Evolutionary conservation across 2,113 vertebrate species (phyloP).

Genomic region (Rallus limicola): DNA sequence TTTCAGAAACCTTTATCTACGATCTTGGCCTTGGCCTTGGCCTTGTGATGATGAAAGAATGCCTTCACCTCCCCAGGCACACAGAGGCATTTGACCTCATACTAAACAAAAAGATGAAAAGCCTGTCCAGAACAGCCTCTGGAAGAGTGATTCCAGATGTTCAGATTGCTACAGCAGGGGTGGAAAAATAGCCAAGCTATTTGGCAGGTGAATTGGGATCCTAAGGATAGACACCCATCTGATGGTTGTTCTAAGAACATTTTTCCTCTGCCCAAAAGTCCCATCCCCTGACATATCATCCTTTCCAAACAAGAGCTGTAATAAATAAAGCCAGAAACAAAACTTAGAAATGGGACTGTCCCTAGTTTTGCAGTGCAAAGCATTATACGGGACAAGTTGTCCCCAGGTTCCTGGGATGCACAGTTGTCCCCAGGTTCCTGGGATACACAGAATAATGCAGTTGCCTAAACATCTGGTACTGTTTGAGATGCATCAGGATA

Average conservation of each 20-base stretch:
- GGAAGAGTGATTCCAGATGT: neutral
- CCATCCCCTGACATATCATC: neutral
- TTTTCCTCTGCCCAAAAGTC: neutral
- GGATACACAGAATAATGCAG: neutral
- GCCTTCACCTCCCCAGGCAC: constrained; percentile 22
- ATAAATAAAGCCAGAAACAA: neutral
- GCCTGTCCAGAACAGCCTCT: neutral
- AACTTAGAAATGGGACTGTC: neutral
- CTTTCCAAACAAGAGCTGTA: neutral
- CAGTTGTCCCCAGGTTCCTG: neutral
- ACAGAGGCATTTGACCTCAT: constrained; percentile 31
- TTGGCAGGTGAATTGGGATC: neutral
- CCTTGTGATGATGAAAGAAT: constrained; percentile 45
- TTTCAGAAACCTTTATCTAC: constrained; percentile 32
- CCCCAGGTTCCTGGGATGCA: neutral
- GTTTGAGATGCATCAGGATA: neutral
- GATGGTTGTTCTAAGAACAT: neutral
- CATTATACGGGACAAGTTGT: neutral
- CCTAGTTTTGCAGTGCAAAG: neutral
- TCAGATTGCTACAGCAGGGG: neutral
- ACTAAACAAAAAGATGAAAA: neutral
- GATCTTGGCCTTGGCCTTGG: constrained; percentile 49
- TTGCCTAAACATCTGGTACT: neutral
- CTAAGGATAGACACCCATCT: neutral
- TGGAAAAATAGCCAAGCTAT: neutral